Evolutionary conservation across 2,888 invertebrate genomes (phyloP).

Genomic region (Bruchidius siliquastri): DNA sequence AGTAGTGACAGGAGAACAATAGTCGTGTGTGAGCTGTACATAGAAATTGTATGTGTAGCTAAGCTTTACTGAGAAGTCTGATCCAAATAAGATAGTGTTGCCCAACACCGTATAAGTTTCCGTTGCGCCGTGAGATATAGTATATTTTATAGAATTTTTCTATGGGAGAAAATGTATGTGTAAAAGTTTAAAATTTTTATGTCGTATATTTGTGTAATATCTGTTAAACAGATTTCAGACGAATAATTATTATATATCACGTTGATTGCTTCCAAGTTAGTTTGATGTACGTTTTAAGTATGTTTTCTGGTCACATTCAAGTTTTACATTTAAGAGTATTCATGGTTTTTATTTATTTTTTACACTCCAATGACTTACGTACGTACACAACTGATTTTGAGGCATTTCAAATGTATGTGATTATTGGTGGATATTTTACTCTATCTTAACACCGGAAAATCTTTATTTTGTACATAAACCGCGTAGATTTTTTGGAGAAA

Average conservation of each 20-base stretch:
- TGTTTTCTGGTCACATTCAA: no score
- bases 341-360: not conserved
- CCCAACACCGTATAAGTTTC: not conserved
- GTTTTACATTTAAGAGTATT: not conserved
- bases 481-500: no score
- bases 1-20: not conserved
- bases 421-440: not conserved
- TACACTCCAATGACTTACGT: not conserved
- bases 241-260: no score
- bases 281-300: not conserved
- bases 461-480: not conserved
- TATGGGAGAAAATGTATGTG: not conserved
- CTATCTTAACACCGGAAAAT: not conserved
- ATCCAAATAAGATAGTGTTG: slow-evolving; percentile 7
- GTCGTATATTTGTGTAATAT: not conserved
- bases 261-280: not conserved
- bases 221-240: not conserved
- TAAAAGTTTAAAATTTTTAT: not conserved
- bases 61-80: slow-evolving; percentile 28
- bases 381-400: not conserved
- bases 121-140: not conserved
- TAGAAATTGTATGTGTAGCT: not conserved
- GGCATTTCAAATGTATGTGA: not conserved
- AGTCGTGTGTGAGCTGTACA: not conserved
- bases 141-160: not conserved